phyloP scores from a whole-genome alignment of 1,140 invertebrate species.

The Lepidostoma basale region DNA sequence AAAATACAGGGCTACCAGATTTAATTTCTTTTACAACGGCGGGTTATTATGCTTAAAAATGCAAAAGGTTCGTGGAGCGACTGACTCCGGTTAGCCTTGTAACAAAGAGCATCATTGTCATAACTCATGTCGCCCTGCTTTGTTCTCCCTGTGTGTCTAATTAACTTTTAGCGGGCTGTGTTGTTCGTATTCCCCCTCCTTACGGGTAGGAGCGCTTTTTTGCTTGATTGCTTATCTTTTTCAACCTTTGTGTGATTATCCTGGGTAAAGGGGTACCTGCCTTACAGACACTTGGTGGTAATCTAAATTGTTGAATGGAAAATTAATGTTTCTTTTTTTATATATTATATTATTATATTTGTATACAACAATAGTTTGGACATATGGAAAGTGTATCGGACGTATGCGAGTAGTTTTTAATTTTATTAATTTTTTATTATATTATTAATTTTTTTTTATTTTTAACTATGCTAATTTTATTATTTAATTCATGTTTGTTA shows the following conservation, averaged over 20 bases:
- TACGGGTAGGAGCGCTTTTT: background rate
- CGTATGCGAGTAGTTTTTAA: too few relatives aligned
- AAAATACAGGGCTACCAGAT: background rate
- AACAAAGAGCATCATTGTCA: slow-evolving; percentile 32
- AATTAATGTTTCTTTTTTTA: too few relatives aligned
- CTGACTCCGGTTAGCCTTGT: slow-evolving; percentile 11
- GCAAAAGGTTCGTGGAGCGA: slow-evolving; percentile 16
- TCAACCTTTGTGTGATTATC: slow-evolving; percentile 7
- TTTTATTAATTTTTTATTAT: too few relatives aligned
- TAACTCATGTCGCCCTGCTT: slow-evolving; percentile 27
- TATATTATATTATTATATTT: too few relatives aligned
- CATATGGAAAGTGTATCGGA: too few relatives aligned
- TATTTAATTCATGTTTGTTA: too few relatives aligned
- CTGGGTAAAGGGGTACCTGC: too few relatives aligned
- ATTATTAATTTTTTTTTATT: too few relatives aligned
- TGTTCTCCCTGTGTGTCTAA: slow-evolving; percentile 22
- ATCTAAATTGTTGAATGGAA: too few relatives aligned
- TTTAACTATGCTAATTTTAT: too few relatives aligned
- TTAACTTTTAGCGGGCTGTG: slow-evolving; percentile 26
- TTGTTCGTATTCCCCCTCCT: background rate
- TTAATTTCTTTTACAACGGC: slow-evolving; percentile 2
- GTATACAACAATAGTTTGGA: too few relatives aligned
- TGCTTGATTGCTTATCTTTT: slow-evolving; percentile 19
- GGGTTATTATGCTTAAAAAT: slow-evolving; percentile 12
- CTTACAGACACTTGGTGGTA: too few relatives aligned